Conservation (phyloP, 2,113 vertebrate species). For the Paradoxurus hermaphroditus region DNA sequence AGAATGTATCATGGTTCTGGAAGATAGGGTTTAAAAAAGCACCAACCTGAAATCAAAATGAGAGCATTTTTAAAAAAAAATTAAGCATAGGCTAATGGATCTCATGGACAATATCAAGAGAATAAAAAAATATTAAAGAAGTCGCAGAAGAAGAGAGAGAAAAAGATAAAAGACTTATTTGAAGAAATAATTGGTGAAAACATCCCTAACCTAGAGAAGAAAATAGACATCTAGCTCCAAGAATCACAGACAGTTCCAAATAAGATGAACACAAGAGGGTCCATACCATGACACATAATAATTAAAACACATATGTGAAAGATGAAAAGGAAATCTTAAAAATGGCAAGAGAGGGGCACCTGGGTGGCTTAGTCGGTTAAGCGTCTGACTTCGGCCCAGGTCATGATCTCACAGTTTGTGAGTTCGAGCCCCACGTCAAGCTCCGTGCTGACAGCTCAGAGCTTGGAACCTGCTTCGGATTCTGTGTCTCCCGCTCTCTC, state of each 20-base stretch:
- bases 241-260: not conserved
- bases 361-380: no score
- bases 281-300: not conserved
- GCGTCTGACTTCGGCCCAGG: no score
- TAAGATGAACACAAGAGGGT: not conserved
- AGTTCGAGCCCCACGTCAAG: no score
- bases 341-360: not conserved
- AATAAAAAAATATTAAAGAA: not conserved
- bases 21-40: not conserved
- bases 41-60: not conserved
- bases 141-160: not conserved
- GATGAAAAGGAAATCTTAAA: not conserved
- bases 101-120: not conserved
- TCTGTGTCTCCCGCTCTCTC: no score
- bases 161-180: not conserved
- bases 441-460: no score
- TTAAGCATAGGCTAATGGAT: not conserved
- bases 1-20: not conserved
- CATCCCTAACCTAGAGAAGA: not conserved
- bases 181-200: not conserved
- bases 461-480: no score
- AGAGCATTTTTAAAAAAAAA: not conserved
- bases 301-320: not conserved
- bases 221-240: not conserved
- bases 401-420: no score